These are phyloP conservation scores for Myocastor coypus DNA, from an alignment of 2,113 vertebrate genomes.

Conservation along the genomic window DNA sequence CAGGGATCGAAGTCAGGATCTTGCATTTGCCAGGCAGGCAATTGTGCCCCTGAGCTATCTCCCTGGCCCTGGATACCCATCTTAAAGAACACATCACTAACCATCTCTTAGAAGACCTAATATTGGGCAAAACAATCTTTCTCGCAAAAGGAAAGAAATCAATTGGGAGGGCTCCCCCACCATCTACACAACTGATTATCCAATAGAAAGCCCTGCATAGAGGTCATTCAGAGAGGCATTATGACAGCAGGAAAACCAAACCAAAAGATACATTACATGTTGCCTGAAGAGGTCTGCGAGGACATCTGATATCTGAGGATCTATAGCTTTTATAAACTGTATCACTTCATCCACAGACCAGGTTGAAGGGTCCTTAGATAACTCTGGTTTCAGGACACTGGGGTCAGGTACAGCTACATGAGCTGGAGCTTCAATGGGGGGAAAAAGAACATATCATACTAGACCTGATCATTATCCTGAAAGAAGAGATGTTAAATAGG, in stretches of 20 bases:
- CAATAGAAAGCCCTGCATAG: conserved; percentile 27
- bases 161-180: conserved; percentile 20
- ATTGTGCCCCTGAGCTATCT: too few species aligned
- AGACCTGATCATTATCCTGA: conserved; percentile 69
- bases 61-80: not conserved
- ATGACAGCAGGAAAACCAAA: conserved; percentile 68
- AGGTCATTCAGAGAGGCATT: conserved; percentile 54
- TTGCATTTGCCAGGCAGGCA: too few species aligned
- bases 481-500: conserved; percentile 71
- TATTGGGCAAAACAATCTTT: conserved; percentile 16
- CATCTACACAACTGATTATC: conserved; percentile 49
- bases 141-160: conserved; percentile 49
- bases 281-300: conserved; percentile 96
- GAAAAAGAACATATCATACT: conserved; percentile 73
- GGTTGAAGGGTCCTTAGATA: conserved; percentile 90
- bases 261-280: conserved; percentile 90
- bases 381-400: conserved; percentile 86
- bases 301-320: conserved; percentile 93
- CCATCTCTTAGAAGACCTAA: conserved; percentile 18
- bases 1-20: too few species aligned
- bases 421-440: conserved; percentile 90
- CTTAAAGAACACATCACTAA: conserved; percentile 55
- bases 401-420: conserved; percentile 94
- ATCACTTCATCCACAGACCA: conserved; percentile 99
- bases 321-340: conserved; percentile 94